A percentile compares a stretch with the other conserved stretches of the same genome.
Evolutionary conservation across 1,140 invertebrate species (phyloP).

Genomic region (Cyrtorhinus lividipennis): DNA sequence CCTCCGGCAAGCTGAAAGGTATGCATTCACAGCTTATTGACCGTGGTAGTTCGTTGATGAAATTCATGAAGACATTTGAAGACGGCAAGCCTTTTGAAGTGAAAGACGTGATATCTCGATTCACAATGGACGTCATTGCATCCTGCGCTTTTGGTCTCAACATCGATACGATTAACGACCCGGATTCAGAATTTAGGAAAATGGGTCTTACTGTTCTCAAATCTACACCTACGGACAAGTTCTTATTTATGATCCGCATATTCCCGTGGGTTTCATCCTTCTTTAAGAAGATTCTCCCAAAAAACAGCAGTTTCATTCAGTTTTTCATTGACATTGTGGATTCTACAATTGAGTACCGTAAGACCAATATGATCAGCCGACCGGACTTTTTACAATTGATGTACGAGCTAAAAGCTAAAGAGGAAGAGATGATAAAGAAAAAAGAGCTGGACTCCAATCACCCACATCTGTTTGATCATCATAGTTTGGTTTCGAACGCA

Average conservation of each 20-base stretch:
- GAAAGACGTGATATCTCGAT: slow-evolving; percentile 33
- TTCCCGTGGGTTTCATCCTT: slow-evolving; percentile 2
- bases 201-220: slow-evolving; percentile 31
- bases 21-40: slow-evolving; percentile 27
- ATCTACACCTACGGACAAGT: no score
- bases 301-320: no score
- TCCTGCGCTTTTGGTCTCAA: slow-evolving; percentile 40
- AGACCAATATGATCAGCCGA: slow-evolving; percentile 30
- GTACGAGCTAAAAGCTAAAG: slow-evolving; percentile 23
- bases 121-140: slow-evolving; percentile 41
- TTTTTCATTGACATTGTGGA: slow-evolving; percentile 35
- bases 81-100: slow-evolving; percentile 27
- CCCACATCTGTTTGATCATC: slow-evolving; percentile 11
- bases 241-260: slow-evolving; percentile 4
- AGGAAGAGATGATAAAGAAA: neutral
- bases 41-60: slow-evolving; percentile 6
- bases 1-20: slow-evolving; percentile 27
- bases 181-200: slow-evolving; percentile 34
- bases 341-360: slow-evolving; percentile 31
- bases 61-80: neutral
- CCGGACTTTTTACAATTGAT: slow-evolving; percentile 31
- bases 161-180: slow-evolving; percentile 34
- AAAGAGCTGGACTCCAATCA: neutral
- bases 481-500: slow-evolving; percentile 21
- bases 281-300: neutral